Percentiles rank a stretch among this genome's conserved stretches.
Evolutionary conservation across 2,797 vertebrate species (phyloP).

Genomic region (Alouatta caraya): DNA sequence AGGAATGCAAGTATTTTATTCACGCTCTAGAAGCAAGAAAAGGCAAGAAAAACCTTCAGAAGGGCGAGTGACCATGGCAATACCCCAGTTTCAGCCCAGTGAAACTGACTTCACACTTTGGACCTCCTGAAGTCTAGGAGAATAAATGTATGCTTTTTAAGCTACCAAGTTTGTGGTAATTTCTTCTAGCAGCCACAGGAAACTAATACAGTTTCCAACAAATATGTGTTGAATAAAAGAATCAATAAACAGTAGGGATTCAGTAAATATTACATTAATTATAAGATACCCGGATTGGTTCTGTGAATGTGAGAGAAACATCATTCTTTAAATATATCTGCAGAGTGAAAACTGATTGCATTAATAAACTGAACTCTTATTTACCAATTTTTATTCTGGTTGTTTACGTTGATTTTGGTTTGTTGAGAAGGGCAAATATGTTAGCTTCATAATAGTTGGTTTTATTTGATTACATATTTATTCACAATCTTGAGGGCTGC

Average conservation of each 20-base stretch:
- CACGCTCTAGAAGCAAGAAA: neutral
- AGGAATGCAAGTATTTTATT: neutral
- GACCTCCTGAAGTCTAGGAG: neutral
- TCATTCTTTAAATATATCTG: neutral
- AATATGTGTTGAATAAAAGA: neutral
- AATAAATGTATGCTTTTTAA: neutral
- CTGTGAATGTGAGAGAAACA: neutral
- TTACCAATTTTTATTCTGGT: neutral
- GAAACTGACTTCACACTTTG: neutral
- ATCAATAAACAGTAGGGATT: neutral
- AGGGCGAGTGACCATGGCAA: neutral
- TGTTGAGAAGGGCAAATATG: neutral
- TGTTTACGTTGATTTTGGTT: conserved; percentile 4
- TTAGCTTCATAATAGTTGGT: neutral
- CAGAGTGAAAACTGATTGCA: neutral
- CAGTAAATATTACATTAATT: neutral
- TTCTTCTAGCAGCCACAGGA: neutral
- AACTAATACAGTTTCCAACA: neutral
- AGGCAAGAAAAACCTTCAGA: neutral
- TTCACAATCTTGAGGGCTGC: neutral
- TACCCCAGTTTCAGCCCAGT: neutral
- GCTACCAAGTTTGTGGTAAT: neutral
- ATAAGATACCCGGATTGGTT: neutral
- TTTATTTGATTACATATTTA: neutral
- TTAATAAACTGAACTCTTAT: neutral